Evolutionary conservation across 2,888 invertebrate genomes (phyloP).

Genomic region (Leptinotarsa rubiginosa): DNA sequence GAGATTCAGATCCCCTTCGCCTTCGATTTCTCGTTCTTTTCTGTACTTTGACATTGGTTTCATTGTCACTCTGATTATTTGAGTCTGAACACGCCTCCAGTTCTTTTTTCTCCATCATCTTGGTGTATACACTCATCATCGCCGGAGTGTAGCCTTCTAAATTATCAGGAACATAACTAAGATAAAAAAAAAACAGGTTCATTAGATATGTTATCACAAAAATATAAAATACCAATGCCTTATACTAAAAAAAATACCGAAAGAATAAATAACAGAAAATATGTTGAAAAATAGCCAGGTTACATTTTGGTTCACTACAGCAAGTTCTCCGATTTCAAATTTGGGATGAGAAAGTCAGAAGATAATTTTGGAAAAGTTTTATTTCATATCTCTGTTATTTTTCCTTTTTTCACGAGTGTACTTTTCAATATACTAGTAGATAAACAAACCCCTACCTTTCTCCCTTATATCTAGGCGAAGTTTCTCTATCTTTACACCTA

Average conservation of each 20-base stretch:
- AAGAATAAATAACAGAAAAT: too few species aligned
- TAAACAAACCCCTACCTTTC: slow-evolving; percentile 55
- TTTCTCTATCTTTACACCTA: slow-evolving; percentile 71
- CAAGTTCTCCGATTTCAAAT: too few species aligned
- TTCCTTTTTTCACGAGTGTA: not conserved
- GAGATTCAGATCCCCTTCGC: slow-evolving; percentile 37
- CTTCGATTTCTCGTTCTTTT: slow-evolving; percentile 22
- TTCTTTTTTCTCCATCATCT: slow-evolving; percentile 68
- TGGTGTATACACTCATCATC: slow-evolving; percentile 69
- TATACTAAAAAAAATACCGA: too few species aligned
- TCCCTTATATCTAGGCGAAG: slow-evolving; percentile 56
- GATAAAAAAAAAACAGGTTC: slow-evolving; percentile 1
- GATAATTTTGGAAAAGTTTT: too few species aligned
- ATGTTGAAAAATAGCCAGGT: too few species aligned
- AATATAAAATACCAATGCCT: not conserved
- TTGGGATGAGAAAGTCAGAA: too few species aligned
- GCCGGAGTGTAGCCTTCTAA: slow-evolving; percentile 70
- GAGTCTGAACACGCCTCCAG: slow-evolving; percentile 57
- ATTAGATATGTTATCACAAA: slow-evolving; percentile 5
- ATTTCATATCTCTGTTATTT: not conserved
- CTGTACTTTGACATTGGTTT: slow-evolving; percentile 10
- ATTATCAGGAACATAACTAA: slow-evolving; percentile 49
- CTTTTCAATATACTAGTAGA: not conserved
- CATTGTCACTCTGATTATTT: slow-evolving; percentile 16
- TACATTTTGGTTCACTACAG: too few species aligned